These are phyloP conservation scores for Colius striatus DNA, from an alignment of 2,113 vertebrate species.

Conservation along the genomic window DNA sequence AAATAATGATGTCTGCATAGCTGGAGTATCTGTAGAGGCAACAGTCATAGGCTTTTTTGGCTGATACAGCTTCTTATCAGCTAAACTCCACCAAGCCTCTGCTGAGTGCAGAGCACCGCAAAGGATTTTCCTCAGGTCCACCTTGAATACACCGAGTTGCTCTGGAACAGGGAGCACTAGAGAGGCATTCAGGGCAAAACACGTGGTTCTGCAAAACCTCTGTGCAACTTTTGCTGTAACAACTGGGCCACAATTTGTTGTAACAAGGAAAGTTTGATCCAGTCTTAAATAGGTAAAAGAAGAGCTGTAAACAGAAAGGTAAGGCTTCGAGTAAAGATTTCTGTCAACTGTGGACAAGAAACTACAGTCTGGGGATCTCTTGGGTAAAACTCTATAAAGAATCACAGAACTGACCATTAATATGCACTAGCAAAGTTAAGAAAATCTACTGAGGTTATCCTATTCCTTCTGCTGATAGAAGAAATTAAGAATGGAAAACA, in stretches of 20 bases:
- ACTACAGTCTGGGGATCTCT: neutral
- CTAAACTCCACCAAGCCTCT: neutral
- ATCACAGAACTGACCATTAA: neutral
- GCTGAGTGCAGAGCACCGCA: neutral
- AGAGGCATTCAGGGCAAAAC: neutral
- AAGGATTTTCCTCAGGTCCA: neutral
- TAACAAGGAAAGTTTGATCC: neutral
- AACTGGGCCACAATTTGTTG: neutral
- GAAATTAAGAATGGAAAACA: neutral
- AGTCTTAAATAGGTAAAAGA: neutral
- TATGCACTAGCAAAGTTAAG: neutral
- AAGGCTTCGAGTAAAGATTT: neutral
- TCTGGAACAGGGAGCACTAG: neutral
- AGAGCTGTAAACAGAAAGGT: neutral
- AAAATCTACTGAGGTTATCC: neutral
- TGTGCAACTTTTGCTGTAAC: neutral
- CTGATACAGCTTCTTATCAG: neutral
- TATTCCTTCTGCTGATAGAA: neutral
- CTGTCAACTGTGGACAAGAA: neutral
- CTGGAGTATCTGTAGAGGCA: neutral
- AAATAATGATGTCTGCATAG: neutral
- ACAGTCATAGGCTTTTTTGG: neutral
- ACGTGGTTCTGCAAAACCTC: neutral
- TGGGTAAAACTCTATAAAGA: neutral
- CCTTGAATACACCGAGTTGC: neutral